Conservation (phyloP, 2,888 invertebrate genomes). For the Stenchaetothrips biformis region DNA sequence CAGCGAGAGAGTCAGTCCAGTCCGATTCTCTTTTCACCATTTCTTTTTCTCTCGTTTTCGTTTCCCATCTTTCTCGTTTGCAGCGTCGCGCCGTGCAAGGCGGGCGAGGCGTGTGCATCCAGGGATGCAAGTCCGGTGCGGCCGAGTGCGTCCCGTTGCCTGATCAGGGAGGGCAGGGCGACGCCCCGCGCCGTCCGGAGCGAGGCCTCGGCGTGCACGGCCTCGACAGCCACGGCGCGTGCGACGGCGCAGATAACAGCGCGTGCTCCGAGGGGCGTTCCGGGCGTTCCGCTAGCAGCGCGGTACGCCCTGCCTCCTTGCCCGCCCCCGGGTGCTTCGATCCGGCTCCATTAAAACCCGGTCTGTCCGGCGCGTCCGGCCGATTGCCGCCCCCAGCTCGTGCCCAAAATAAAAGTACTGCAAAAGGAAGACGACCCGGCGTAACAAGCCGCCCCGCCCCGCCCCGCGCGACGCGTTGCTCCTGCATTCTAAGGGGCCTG, state of each 20-base stretch:
- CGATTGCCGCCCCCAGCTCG: slow-evolving; percentile 5
- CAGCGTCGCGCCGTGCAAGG: neutral
- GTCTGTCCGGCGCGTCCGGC: neutral
- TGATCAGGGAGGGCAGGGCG: too few species aligned
- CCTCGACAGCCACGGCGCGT: neutral
- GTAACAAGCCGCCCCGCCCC: too few species aligned
- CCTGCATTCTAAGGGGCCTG: too few species aligned
- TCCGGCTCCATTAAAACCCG: neutral
- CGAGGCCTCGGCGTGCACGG: neutral
- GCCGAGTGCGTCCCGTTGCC: too few species aligned
- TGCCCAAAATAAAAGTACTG: slow-evolving; percentile 2
- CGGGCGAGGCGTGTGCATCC: neutral
- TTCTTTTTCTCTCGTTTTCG: too few species aligned
- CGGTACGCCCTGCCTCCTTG: neutral
- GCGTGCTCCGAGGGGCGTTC: too few species aligned
- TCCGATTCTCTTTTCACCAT: too few species aligned
- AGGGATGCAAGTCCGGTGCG: too few species aligned
- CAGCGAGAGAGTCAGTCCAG: too few species aligned
- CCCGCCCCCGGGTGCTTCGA: neutral
- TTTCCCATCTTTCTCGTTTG: neutral
- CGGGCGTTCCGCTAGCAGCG: neutral
- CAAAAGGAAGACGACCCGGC: neutral
- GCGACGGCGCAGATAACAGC: neutral
- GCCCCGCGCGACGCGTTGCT: too few species aligned
- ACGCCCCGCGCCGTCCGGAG: neutral